phyloP scores from a whole-genome alignment of 2,888 invertebrate genomes.

The Drosophila incognita region DNA sequence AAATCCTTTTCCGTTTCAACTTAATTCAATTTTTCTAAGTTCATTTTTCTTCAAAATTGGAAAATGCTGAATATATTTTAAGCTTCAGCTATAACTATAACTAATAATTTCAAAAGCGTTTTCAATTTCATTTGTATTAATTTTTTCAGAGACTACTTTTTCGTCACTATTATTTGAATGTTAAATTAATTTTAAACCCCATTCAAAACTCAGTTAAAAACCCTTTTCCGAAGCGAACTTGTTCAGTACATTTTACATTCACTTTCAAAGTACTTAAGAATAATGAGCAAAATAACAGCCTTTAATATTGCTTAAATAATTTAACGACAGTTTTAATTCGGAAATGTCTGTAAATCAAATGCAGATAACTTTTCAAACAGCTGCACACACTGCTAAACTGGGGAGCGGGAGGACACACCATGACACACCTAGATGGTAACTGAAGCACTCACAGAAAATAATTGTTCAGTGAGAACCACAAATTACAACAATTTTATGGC shows the following conservation, averaged over 20 bases:
- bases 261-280: constrained; percentile 7
- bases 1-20: neutral
- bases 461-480: constrained; percentile 72
- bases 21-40: neutral
- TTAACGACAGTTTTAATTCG: constrained; percentile 59
- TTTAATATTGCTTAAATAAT: constrained; percentile 43
- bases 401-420: neutral
- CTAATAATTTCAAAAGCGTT: neutral
- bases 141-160: neutral
- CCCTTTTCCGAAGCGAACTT: neutral
- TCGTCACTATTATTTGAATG: neutral
- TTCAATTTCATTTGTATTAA: constrained; percentile 9
- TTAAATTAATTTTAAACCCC: neutral
- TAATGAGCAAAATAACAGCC: constrained; percentile 9
- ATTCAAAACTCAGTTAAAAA: constrained; percentile 1
- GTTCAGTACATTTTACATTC: neutral
- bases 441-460: constrained; percentile 50
- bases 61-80: neutral
- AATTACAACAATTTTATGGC: constrained; percentile 76
- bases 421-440: constrained; percentile 41
- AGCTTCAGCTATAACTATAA: neutral
- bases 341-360: constrained; percentile 66
- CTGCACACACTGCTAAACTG: constrained; percentile 4
- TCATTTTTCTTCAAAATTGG: neutral
- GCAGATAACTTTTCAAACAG: constrained; percentile 71